phyloP scores from a whole-genome alignment of 2,888 invertebrate genomes.

The Eustalomyia histrio region DNA sequence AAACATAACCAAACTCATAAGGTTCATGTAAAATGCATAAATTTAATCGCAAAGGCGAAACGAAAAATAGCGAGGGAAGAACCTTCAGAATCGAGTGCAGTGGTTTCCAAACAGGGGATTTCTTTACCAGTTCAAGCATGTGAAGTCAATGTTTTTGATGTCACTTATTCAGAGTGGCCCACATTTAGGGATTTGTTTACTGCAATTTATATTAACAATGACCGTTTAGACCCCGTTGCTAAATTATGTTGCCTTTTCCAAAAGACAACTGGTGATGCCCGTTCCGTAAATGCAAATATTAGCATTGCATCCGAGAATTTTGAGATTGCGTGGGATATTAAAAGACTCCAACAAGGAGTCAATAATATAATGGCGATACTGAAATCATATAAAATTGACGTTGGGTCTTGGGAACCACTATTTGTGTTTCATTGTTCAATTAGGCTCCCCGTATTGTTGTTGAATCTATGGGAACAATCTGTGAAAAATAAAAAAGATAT shows the following conservation, averaged over 20 bases:
- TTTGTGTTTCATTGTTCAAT: conserved; percentile 43
- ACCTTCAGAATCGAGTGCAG: no score
- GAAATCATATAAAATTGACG: conserved; percentile 14
- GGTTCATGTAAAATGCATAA: no score
- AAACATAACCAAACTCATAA: no score
- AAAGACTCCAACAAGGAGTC: conserved; percentile 30
- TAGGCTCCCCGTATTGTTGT: conserved; percentile 29
- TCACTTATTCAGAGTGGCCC: conserved; percentile 9
- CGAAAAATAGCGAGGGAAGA: no score
- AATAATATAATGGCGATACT: conserved; percentile 36
- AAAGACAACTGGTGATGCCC: conserved; percentile 1
- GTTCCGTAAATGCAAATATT: no score
- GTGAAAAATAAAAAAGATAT: conserved; percentile 19
- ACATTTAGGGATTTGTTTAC: conserved; percentile 18
- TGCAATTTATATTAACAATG: conserved; percentile 17
- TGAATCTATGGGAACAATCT: conserved; percentile 44
- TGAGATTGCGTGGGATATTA: conserved; percentile 2
- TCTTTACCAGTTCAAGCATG: conserved; percentile 6
- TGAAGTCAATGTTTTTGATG: conserved; percentile 17
- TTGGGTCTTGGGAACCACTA: not conserved
- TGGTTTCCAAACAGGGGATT: not conserved
- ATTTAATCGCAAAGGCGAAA: no score
- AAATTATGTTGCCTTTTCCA: not conserved
- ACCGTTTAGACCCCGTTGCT: conserved; percentile 10
- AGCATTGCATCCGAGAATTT: not conserved